phyloP scores from a whole-genome alignment of 2,113 vertebrate species.

The Myotis davidii region DNA sequence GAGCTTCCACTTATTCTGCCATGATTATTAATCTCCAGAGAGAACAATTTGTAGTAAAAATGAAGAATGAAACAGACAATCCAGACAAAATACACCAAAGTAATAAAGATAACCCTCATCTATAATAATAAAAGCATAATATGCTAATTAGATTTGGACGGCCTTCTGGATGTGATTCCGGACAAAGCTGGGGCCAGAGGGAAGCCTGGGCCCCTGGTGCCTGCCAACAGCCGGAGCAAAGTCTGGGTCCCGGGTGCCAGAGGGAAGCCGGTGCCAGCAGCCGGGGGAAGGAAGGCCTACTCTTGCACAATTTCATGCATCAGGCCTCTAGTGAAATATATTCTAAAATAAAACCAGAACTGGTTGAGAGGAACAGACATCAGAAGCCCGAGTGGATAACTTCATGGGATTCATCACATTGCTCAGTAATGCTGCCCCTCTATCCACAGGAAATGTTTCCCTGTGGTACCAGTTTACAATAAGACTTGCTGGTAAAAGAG shows the following conservation, averaged over 20 bases:
- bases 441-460: not conserved
- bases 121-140: no score
- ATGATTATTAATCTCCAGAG: not conserved
- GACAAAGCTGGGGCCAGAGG: no score
- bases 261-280: no score
- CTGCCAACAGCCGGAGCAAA: no score
- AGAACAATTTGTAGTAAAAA: conserved; percentile 20
- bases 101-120: not conserved
- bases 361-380: not conserved
- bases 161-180: no score
- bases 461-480: not conserved
- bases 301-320: no score
- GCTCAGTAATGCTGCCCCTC: not conserved
- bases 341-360: conserved; percentile 33
- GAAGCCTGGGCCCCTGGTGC: no score
- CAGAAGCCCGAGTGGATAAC: not conserved
- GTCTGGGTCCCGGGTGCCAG: no score
- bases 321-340: not conserved
- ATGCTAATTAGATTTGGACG: no score
- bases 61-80: not conserved
- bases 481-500: not conserved
- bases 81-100: conserved; percentile 15
- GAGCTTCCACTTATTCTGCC: no score
- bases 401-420: not conserved
- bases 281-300: no score